Base-by-base conservation (phyloP, 2,888 invertebrate genomes). In the Glaucopsyche alexis region DNA sequence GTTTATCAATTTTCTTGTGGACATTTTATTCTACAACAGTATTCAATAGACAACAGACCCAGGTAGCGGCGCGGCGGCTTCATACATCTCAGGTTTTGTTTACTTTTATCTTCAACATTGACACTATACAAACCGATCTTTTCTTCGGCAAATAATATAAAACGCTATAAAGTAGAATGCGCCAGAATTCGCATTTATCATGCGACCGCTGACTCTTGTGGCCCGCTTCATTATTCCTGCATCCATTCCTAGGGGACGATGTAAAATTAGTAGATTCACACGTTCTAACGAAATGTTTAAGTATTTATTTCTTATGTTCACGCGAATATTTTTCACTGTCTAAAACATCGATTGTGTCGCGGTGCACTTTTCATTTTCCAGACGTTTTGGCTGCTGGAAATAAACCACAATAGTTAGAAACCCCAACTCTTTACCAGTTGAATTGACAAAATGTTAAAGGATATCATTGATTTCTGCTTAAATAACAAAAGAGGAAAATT, bases 161-260 rank as follows among this genome's bases (percentile, higher is more conserved):
- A 71, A 71, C 29, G 47, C 47, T 69, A 69, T 69, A 69, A 69
- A 69, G 45, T 64, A 11, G 29, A 49, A 49, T 60, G 72, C 38
- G 19, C 84, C 81, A 86, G 83, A 83, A 80, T 84, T 81, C 78
- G 82, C 85, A 91, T 92, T 91, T 86, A 85, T 92, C 92, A 92
- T 87, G 84, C 78, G 78, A 81, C 83, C 83, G 80, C 77, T 79
- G 81, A 81, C 81, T 75, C 83, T 81, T 82, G 81, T 83, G 85
- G 85, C 84, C 85, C 83, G 83, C 47, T 69, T 49, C 29, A 69
- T 69, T 69, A 69, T 69, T 69, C 49, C 47, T 29, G 29, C 69
- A 69, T 69, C 29, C 69, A 69, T 69, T 69, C 49, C 47, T 49
- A 69, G 47, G 47, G 14, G 29, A 60, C 19, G 60, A 60, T 60